A percentile compares a stretch with the other conserved stretches of the same genome.
These are phyloP conservation scores for Coccyzus lansbergi DNA, from an alignment of 2,797 vertebrate species.

Conservation along the genomic window DNA sequence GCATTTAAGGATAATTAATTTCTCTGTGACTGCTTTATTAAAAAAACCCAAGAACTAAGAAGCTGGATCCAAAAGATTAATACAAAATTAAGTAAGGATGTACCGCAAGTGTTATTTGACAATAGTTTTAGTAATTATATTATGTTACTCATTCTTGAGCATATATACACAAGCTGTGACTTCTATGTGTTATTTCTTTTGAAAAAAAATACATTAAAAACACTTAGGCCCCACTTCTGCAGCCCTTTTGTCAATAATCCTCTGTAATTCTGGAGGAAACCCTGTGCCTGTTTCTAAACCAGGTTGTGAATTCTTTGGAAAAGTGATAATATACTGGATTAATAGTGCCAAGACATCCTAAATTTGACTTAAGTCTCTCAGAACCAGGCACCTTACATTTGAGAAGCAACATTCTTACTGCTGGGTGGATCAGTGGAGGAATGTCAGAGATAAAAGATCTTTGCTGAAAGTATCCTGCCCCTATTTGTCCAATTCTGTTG, in stretches of 20 bases:
- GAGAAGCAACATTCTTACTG: not conserved
- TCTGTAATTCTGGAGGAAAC: not conserved
- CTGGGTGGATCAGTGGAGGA: not conserved
- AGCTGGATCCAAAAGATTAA: conserved; percentile 47
- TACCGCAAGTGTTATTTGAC: conserved; percentile 50
- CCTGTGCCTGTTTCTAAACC: not conserved
- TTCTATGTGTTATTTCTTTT: not conserved
- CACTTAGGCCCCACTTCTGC: not conserved
- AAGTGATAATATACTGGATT: not conserved
- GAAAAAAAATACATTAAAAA: not conserved
- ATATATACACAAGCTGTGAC: not conserved
- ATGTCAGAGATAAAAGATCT: not conserved
- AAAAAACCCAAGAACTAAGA: conserved; percentile 25
- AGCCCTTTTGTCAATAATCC: not conserved
- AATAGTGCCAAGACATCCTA: not conserved
- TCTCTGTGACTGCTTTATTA: conserved; percentile 60
- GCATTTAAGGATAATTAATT: conserved; percentile 68
- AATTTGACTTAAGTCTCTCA: not conserved
- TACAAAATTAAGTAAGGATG: conserved; percentile 16
- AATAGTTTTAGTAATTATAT: conserved; percentile 40
- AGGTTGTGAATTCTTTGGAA: not conserved
- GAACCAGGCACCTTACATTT: not conserved
- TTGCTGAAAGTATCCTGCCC: not conserved
- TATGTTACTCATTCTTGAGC: not conserved
- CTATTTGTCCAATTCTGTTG: not conserved